Base-by-base conservation (phyloP, 2,797 vertebrate genomes). In the Xerus rutilus region DNA sequence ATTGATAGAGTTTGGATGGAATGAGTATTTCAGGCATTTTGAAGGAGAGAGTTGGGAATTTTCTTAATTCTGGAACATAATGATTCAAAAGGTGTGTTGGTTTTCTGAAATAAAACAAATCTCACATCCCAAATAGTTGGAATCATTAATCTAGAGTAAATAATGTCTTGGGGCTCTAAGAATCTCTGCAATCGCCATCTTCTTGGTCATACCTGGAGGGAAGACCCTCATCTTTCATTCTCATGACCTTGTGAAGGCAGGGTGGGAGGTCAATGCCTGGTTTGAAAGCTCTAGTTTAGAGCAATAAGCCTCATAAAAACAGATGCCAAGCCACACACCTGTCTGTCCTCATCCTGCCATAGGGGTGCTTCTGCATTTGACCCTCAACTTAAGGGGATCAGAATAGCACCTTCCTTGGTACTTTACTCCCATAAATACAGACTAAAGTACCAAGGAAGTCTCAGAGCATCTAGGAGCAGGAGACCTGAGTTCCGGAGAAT, bases 51-150 rank as follows among this genome's bases (percentile, higher is more conserved):
- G 52, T 30, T 45, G 5, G 35, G 77, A 82, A 78, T 91, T 73
- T 96, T 84, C 47, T 96, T 20, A 90, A 45, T 77, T 90, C 73
- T 94, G 65, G 21, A 89, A n/a, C 14, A 39, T 89, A 65, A 49
- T 70, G 67, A 78, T 52, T 93, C 28, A 95, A 89, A 79, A 47
- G 54, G n/a, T 64, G n/a, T 59, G 9, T 64, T 43, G 21, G 1
- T 74, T 28, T 96, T 67, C 59, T 54, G 70, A 96, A 94, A 59
- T 83, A 85, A 94, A 84, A 59, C n/a, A 85, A 78, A 92, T 74
- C 45, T 95, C 17, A 73, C 3, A 0, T 88, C 47, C 45, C 23
- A 32, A 86, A 86, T 39, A 12, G 28, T 52, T 88, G 39, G 25
- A 76, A 47, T 76, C 35, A 67, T 39, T 93, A 64, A 49, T 8